A percentile compares a stretch with the other conserved stretches of the same genome.
phyloP scores from a whole-genome alignment of 2,888 invertebrate genomes.

The Ecliptopera silaceata region DNA sequence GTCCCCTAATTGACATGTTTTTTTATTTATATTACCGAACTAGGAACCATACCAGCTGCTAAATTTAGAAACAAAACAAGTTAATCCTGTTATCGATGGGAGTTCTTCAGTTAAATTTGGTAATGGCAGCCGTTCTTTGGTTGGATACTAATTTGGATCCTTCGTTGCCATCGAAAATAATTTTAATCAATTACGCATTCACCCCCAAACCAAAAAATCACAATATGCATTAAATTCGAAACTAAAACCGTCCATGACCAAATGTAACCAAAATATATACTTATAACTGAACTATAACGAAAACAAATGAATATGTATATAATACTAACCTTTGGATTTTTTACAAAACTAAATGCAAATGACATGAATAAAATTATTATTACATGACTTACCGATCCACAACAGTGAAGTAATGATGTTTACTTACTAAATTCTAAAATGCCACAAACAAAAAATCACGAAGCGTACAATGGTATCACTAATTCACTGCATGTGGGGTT shows the following conservation, averaged over 20 bases:
- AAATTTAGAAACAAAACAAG: slow-evolving; percentile 77
- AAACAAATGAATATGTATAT: slow-evolving; percentile 57
- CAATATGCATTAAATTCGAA: slow-evolving; percentile 44
- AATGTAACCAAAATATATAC: slow-evolving; percentile 53
- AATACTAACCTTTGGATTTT: slow-evolving; percentile 83
- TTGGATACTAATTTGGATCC: slow-evolving; percentile 44
- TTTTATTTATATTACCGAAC: slow-evolving; percentile 78
- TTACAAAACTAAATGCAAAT: slow-evolving; percentile 82
- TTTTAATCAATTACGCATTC: slow-evolving; percentile 35
- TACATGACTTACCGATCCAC: slow-evolving; percentile 65
- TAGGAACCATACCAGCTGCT: slow-evolving; percentile 84
- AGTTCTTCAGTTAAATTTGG: slow-evolving; percentile 57
- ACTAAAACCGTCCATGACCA: slow-evolving; percentile 55
- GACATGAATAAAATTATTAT: slow-evolving; percentile 60
- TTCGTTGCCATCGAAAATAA: slow-evolving; percentile 35
- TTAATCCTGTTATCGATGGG: slow-evolving; percentile 61
- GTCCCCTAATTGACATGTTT: slow-evolving; percentile 83
- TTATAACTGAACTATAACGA: slow-evolving; percentile 56
- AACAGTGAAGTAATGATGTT: slow-evolving; percentile 64
- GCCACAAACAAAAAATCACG: slow-evolving; percentile 63
- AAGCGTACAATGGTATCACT: slow-evolving; percentile 60
- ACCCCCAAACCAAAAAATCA: slow-evolving; percentile 30
- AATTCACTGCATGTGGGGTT: slow-evolving; percentile 69
- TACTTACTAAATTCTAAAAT: slow-evolving; percentile 58
- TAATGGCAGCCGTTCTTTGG: slow-evolving; percentile 49